Conservation (phyloP, 35 echinoderm and acorn worm genomes). For the Patiria miniata region DNA sequence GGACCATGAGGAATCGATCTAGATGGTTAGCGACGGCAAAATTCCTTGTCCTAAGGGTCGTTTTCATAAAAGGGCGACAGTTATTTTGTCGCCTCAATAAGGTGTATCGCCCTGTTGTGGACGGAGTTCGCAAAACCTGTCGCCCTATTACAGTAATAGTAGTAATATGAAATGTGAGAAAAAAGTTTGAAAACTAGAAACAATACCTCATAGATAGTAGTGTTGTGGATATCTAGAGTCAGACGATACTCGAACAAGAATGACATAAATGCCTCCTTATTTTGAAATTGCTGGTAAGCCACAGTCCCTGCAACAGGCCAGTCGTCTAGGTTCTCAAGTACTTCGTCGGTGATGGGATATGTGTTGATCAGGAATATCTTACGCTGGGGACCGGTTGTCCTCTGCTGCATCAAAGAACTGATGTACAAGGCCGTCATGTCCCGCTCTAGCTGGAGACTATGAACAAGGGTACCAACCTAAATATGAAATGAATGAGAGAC, state of each 20-base stretch:
- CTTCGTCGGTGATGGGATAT: slow-evolving; percentile 72
- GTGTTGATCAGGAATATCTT: slow-evolving; percentile 85
- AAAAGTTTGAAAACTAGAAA: no score
- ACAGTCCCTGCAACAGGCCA: slow-evolving; percentile 76
- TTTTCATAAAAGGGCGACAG: no score
- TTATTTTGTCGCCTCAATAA: no score
- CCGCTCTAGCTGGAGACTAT: slow-evolving; percentile 72
- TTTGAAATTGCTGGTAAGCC: slow-evolving; percentile 70
- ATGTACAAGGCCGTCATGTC: slow-evolving; percentile 88
- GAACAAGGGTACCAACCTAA: slow-evolving; percentile 70
- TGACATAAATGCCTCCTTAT: slow-evolving; percentile 77
- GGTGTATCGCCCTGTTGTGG: no score
- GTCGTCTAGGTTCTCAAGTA: slow-evolving; percentile 71
- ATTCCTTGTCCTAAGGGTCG: no score
- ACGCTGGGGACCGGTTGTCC: slow-evolving; percentile 64
- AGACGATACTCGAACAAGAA: slow-evolving; percentile 77
- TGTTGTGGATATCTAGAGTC: slow-evolving; percentile 78
- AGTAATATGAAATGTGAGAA: no score
- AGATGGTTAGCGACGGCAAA: no score
- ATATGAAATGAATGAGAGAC: no score
- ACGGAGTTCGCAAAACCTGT: no score
- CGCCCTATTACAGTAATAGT: no score
- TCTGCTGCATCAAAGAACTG: slow-evolving; percentile 69
- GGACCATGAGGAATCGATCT: no score
- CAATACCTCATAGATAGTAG: slow-evolving; percentile 73